phyloP scores from a whole-genome alignment of 2,888 invertebrate species.

The Lymantria dispar region DNA sequence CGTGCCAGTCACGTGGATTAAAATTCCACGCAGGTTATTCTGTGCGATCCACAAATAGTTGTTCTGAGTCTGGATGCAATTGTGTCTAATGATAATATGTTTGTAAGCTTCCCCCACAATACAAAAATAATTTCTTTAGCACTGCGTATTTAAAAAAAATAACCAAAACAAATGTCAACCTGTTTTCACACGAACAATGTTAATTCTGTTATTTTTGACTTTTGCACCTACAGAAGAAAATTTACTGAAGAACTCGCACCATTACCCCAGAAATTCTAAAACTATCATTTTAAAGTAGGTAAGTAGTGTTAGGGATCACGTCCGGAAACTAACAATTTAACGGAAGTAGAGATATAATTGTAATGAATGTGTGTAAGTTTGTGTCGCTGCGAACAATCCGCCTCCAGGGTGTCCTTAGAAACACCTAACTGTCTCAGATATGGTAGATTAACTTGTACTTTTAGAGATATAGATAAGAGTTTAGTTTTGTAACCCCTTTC shows the following conservation, averaged over 20 bases:
- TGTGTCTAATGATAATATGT: too few relatives aligned
- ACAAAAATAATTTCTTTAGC: too few relatives aligned
- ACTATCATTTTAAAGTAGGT: slow-evolving; percentile 2
- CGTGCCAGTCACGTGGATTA: too few relatives aligned
- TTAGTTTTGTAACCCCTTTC: too few relatives aligned
- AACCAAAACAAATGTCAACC: too few relatives aligned
- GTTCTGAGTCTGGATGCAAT: too few relatives aligned
- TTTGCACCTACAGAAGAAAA: background rate
- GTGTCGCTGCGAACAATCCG: slow-evolving; percentile 33
- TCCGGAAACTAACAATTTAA: slow-evolving; percentile 46
- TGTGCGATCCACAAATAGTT: too few relatives aligned
- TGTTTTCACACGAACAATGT: too few relatives aligned
- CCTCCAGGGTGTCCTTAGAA: slow-evolving; percentile 28
- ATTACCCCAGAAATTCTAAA: background rate
- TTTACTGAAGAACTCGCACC: background rate
- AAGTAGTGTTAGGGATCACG: slow-evolving; percentile 37
- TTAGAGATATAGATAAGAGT: too few relatives aligned
- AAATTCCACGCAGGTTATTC: too few relatives aligned
- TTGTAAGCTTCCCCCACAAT: too few relatives aligned
- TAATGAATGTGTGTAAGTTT: slow-evolving; percentile 58
- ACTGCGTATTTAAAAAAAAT: too few relatives aligned
- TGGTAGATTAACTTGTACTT: slow-evolving; percentile 35
- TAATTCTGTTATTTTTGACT: background rate
- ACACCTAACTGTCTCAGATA: slow-evolving; percentile 42
- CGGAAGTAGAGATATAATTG: slow-evolving; percentile 37